Conservation (phyloP, 2,113 vertebrate species). For the Oncorhynchus tshawytscha region DNA sequence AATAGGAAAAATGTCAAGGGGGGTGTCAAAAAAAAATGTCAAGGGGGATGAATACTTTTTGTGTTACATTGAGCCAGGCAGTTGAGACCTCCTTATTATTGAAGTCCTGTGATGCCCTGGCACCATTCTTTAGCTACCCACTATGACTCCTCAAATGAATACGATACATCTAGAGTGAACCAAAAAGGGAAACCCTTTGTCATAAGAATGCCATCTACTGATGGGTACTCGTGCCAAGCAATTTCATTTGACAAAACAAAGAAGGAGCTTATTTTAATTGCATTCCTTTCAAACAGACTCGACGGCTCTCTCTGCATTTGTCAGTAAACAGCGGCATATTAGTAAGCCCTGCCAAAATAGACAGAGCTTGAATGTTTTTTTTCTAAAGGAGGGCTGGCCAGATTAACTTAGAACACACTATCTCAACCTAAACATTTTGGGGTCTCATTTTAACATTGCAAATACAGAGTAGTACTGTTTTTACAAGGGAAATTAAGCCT, state of each 20-base stretch:
- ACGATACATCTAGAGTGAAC: not conserved
- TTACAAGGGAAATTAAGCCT: not conserved
- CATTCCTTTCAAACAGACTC: slow-evolving; percentile 31
- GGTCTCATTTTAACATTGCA: not conserved
- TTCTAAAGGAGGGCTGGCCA: not conserved
- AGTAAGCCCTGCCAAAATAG: not conserved
- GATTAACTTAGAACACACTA: not conserved
- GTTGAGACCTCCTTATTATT: too few species aligned
- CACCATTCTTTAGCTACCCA: not conserved
- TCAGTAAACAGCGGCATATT: not conserved
- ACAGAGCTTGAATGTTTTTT: not conserved
- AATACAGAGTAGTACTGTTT: not conserved
- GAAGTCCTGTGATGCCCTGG: not conserved
- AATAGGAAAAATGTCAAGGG: too few species aligned
- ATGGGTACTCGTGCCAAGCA: not conserved
- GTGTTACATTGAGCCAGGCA: too few species aligned
- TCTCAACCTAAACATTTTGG: not conserved
- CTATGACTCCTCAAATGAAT: not conserved
- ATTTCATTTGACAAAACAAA: slow-evolving; percentile 39
- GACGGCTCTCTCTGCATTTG: not conserved
- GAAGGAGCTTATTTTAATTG: slow-evolving; percentile 31
- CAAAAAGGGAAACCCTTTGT: not conserved
- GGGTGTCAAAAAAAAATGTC: too few species aligned
- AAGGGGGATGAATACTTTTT: too few species aligned
- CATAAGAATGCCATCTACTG: slow-evolving; percentile 13